A percentile compares a stretch with the other conserved stretches of the same genome.
Evolutionary conservation across 2,113 vertebrate genomes (phyloP).

Genomic region (Ascaphus truei): DNA sequence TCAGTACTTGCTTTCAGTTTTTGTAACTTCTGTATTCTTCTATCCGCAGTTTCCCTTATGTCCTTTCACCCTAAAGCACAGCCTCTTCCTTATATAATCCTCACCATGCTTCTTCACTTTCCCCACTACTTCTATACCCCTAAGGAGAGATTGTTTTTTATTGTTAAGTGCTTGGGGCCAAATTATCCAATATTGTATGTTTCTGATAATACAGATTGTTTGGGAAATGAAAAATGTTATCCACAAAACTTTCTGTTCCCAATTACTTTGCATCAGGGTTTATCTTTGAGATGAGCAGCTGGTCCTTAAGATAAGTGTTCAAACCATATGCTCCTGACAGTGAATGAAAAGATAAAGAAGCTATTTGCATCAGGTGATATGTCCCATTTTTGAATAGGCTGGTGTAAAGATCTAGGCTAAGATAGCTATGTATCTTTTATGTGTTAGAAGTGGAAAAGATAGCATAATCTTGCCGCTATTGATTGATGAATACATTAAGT

Average conservation of each 20-base stretch:
- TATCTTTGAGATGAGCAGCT: slow-evolving; percentile 28
- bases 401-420: neutral
- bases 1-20: too few species aligned
- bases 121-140: neutral
- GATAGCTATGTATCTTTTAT: slow-evolving; percentile 1
- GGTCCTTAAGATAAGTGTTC: slow-evolving; percentile 13
- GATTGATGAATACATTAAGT: too few species aligned
- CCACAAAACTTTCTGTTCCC: slow-evolving; percentile 13
- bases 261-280: slow-evolving; percentile 19
- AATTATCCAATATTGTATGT: slow-evolving; percentile 21
- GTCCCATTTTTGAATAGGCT: neutral
- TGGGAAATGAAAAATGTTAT: slow-evolving; percentile 17
- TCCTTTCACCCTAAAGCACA: too few species aligned
- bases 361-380: slow-evolving; percentile 15
- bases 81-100: too few species aligned
- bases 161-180: slow-evolving; percentile 9
- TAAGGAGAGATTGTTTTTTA: neutral
- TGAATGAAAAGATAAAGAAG: slow-evolving; percentile 2
- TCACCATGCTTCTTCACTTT: neutral
- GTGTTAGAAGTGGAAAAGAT: neutral
- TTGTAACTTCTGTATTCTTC: too few species aligned
- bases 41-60: too few species aligned
- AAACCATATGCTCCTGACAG: neutral
- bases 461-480: too few species aligned
- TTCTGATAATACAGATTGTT: slow-evolving; percentile 16